phyloP scores from a whole-genome alignment of 1,140 invertebrate species.

The Physella acuta region DNA sequence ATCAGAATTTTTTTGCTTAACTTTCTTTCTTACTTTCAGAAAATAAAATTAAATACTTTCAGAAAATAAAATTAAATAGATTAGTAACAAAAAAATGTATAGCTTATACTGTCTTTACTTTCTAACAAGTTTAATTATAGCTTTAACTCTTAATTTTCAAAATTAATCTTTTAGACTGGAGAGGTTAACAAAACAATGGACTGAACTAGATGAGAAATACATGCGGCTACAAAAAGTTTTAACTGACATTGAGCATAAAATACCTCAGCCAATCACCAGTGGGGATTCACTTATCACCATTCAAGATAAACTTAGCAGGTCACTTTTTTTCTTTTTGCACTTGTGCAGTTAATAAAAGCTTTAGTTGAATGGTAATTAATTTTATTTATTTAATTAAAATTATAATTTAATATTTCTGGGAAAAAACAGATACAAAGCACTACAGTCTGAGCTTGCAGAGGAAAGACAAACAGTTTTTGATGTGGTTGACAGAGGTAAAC shows the following conservation, averaged over 20 bases:
- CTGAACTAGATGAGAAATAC: slow-evolving; percentile 46
- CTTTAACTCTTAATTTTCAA: too few species aligned
- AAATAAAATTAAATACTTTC: too few species aligned
- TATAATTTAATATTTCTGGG: not conserved
- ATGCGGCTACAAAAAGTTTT: slow-evolving; percentile 37
- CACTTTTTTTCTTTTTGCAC: too few species aligned
- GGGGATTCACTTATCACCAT: slow-evolving; percentile 43
- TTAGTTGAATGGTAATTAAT: too few species aligned
- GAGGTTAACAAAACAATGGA: slow-evolving; percentile 47
- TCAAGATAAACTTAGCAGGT: slow-evolving; percentile 44
- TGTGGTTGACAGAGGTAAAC: slow-evolving; percentile 53
- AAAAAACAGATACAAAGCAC: slow-evolving; percentile 31
- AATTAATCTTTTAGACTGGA: slow-evolving; percentile 43
- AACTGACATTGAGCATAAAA: slow-evolving; percentile 37
- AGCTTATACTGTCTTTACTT: too few species aligned
- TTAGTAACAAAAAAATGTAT: too few species aligned
- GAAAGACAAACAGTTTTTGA: slow-evolving; percentile 52
- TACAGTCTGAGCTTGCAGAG: slow-evolving; percentile 46
- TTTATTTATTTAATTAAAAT: not conserved
- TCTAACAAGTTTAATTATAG: too few species aligned
- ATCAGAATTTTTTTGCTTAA: too few species aligned
- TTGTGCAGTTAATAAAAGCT: too few species aligned
- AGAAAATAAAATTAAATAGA: too few species aligned
- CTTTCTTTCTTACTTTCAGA: too few species aligned
- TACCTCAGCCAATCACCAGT: slow-evolving; percentile 41